Base-by-base conservation (phyloP, 2,113 vertebrate species). In the Psittacus erithacus region DNA sequence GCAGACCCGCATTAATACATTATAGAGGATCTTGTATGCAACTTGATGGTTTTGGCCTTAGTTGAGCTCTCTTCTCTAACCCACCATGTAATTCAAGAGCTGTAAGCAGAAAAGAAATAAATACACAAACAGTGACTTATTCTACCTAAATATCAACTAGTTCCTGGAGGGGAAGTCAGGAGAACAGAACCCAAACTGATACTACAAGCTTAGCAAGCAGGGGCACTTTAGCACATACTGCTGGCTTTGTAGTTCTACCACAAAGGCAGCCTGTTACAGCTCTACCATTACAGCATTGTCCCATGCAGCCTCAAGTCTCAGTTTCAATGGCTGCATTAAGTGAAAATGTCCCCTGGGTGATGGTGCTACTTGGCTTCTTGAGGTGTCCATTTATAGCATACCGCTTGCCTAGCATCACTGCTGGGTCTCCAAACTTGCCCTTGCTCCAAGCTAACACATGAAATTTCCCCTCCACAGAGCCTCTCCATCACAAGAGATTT, bases 211-310 rank as follows among this genome's bases (percentile, higher is more conserved):
- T 10, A 76, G 91, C 80, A 55, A 60, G 81, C 55, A 71, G 76
- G 10, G 94, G 62, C 64, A 43, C 83, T 90, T 9, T 31, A 74
- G 92, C 80, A 81, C 80, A 96, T 83, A 96, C 59, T 93, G 92
- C 63, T 3, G 13, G 71, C 95, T 96, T 97, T 94, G 95, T 96
- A 62, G 47, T 2, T 6, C 52, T 23, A 60, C 73, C 91, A 95
- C 95, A 97, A 96, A 96, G 92, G 73, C 64, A 14, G 91, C 86
- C 86, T 97, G 96, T 97, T 86, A 44, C 77, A 86, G 86, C 76
- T 80, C 17, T 5, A 35, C 79, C 68, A 4, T 49, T 2, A 44
- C 94, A 69, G 71, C 92, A 93, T 88, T 93, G 94, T 97, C 86
- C 82, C 80, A 19, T 7, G 0, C 88, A 38, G 82, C 82, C 71